A percentile compares a stretch with the other conserved stretches of the same genome.
Evolutionary conservation across 2,797 vertebrate species (phyloP).

Genomic region (Pantherophis alleghaniensis): DNA sequence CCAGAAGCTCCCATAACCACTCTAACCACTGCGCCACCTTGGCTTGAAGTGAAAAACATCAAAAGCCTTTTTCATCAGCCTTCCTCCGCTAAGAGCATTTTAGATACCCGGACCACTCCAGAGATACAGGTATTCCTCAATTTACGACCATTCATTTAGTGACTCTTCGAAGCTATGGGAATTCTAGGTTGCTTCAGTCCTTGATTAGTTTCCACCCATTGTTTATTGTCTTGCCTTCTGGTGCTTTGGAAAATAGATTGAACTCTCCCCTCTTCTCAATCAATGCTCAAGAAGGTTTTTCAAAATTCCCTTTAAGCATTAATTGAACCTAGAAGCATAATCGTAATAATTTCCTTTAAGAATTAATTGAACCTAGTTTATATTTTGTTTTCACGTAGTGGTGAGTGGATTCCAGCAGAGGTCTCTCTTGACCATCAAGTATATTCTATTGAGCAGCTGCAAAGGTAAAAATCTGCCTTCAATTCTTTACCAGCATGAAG

Average conservation of each 20-base stretch:
- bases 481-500: not conserved
- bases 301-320: slow-evolving; percentile 10
- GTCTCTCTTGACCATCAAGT: slow-evolving; percentile 62
- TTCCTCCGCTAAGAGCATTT: not conserved
- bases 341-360: not conserved
- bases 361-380: not conserved
- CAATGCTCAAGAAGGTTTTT: slow-evolving; percentile 25
- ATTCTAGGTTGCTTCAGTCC: too few species aligned
- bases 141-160: too few species aligned
- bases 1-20: too few species aligned
- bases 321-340: not conserved
- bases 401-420: slow-evolving; percentile 60
- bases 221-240: too few species aligned
- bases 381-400: slow-evolving; percentile 40
- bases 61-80: not conserved
- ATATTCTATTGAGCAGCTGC: not conserved
- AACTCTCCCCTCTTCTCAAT: not conserved
- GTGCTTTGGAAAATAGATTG: too few species aligned
- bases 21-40: too few species aligned
- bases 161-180: too few species aligned
- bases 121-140: too few species aligned
- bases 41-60: not conserved
- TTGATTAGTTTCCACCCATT: too few species aligned
- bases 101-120: not conserved
- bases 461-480: not conserved